Evolutionary conservation across 1,140 invertebrate genomes (phyloP).

Genomic region (Calosoma granatense): DNA sequence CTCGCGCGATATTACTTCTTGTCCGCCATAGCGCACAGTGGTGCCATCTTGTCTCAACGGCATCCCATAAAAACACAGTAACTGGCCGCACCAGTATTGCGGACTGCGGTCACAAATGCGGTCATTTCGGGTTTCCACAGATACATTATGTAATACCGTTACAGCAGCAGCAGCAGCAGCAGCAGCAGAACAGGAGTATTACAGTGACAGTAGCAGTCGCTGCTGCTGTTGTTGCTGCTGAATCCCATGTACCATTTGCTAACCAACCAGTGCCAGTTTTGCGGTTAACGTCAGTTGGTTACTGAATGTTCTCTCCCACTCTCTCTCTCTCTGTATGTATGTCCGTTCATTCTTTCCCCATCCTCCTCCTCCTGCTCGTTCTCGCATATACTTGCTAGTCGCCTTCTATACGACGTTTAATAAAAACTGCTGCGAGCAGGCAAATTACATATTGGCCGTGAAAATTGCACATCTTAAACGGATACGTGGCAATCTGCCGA

Average conservation of each 20-base stretch:
- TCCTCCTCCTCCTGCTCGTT: neutral
- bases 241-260: too few species aligned
- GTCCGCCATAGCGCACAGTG: neutral
- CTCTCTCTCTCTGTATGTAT: too few species aligned
- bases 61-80: slow-evolving; percentile 7
- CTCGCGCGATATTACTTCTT: slow-evolving; percentile 10
- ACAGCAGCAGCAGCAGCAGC: neutral
- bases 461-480: slow-evolving; percentile 9
- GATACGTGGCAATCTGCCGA: slow-evolving; percentile 2
- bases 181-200: too few species aligned
- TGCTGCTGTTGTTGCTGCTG: too few species aligned
- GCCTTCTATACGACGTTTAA: too few species aligned
- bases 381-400: too few species aligned
- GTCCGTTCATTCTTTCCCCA: too few species aligned
- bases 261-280: neutral
- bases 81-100: neutral
- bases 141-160: slow-evolving; percentile 3
- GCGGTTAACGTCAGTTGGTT: neutral
- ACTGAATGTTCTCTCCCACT: neutral
- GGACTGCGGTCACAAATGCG: slow-evolving; percentile 9
- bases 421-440: neutral
- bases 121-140: slow-evolving; percentile 9
- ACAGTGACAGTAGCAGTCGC: too few species aligned
- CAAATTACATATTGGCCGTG: slow-evolving; percentile 8
- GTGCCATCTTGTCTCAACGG: slow-evolving; percentile 4